A percentile compares a stretch with the other conserved stretches of the same genome.
phyloP scores from a whole-genome alignment of 2,113 vertebrate genomes.

The Chitala chitala region DNA sequence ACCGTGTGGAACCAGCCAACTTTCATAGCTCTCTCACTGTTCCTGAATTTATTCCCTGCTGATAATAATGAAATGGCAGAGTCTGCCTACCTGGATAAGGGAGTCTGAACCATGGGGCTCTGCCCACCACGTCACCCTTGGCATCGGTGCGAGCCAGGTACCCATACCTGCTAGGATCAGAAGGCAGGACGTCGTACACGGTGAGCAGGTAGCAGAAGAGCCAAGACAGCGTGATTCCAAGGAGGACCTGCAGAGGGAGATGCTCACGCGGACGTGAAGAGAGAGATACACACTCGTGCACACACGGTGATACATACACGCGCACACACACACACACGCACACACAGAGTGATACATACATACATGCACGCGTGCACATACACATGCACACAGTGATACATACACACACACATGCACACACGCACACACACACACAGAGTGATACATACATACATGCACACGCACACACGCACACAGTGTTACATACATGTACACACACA shows the following conservation, averaged over 20 bases:
- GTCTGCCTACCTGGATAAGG: constrained; percentile 85
- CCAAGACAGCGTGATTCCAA: constrained; percentile 85
- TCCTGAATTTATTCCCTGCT: too few relatives aligned
- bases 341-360: not conserved
- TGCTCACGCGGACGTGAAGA: not conserved
- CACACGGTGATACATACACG: not conserved
- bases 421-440: not conserved
- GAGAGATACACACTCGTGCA: not conserved
- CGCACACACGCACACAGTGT: not conserved
- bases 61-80: too few relatives aligned
- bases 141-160: constrained; percentile 80
- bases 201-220: constrained; percentile 80
- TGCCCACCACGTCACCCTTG: constrained; percentile 67
- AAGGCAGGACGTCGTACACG: constrained; percentile 63
- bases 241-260: constrained; percentile 69
- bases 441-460: not conserved
- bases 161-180: constrained; percentile 63
- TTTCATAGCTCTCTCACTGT: too few relatives aligned
- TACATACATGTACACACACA: too few relatives aligned
- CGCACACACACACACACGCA: not conserved
- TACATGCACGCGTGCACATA: not conserved
- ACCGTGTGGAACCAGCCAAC: too few relatives aligned
- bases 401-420: not conserved
- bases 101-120: constrained; percentile 82
- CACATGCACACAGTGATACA: not conserved